Percentiles rank a stretch among this genome's conserved stretches.
Conservation (phyloP, 2,113 vertebrate genomes). For the Urocolius indicus region DNA sequence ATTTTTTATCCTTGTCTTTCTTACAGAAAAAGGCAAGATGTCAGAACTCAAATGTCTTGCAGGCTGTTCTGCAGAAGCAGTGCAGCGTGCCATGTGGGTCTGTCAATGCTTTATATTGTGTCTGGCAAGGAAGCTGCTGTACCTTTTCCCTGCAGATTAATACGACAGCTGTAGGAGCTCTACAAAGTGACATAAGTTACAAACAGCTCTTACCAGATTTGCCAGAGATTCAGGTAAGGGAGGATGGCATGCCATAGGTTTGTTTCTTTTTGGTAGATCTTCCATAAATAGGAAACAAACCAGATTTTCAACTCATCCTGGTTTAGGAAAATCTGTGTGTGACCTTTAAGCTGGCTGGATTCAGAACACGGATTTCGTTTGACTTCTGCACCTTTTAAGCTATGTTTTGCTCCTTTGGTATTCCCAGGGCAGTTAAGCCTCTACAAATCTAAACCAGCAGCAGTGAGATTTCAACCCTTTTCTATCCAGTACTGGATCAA, state of each 20-base stretch:
- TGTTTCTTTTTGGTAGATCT: neutral
- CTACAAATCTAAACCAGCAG: neutral
- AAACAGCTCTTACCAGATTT: neutral
- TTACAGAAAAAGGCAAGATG: neutral
- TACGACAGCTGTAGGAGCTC: neutral
- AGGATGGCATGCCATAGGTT: accelerated
- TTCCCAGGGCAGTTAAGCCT: neutral
- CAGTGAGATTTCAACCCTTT: neutral
- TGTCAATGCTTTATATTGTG: neutral
- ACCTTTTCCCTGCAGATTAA: neutral
- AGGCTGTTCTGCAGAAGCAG: neutral
- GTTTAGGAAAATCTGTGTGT: neutral
- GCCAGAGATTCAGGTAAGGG: neutral
- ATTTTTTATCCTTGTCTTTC: neutral
- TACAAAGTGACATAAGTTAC: accelerated
- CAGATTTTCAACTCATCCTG: neutral
- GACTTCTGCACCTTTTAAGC: neutral
- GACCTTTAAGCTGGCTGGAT: neutral
- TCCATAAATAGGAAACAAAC: neutral
- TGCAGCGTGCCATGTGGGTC: neutral
- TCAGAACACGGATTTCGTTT: neutral
- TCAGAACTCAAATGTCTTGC: neutral
- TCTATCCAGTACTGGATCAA: neutral
- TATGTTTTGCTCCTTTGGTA: neutral
- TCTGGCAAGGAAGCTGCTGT: neutral